These are phyloP conservation scores for Eumeta japonica DNA, from an alignment of 1,140 invertebrate genomes.

Conservation along the genomic window DNA sequence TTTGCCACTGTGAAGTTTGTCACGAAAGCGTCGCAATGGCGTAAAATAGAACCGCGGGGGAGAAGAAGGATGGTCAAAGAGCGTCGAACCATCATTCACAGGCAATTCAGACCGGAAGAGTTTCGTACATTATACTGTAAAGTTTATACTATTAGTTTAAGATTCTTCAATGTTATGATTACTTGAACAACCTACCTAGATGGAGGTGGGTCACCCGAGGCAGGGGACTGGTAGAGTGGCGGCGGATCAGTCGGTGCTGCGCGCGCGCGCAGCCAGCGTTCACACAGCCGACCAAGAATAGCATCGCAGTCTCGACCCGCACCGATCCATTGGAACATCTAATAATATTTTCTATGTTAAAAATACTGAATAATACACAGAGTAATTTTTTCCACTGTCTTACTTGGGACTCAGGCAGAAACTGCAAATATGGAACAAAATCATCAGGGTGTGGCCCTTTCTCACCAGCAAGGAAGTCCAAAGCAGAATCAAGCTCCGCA, in stretches of 20 bases:
- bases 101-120: no score
- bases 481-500: slow-evolving; percentile 72
- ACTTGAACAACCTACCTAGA: slow-evolving; percentile 20
- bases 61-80: no score
- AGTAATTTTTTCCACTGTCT: background rate
- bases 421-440: slow-evolving; percentile 91
- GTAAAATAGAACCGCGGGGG: no score
- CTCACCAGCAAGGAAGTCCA: slow-evolving; percentile 87
- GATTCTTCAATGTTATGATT: no score
- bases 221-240: no score
- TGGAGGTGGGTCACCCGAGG: slow-evolving; percentile 22
- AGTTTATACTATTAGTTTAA: no score
- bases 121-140: no score
- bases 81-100: no score
- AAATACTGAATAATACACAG: background rate
- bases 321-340: slow-evolving; percentile 92
- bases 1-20: no score
- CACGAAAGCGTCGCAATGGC: no score
- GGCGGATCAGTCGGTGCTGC: slow-evolving; percentile 16
- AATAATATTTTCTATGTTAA: slow-evolving; percentile 22
- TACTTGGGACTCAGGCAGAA: slow-evolving; percentile 76
- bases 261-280: slow-evolving; percentile 65
- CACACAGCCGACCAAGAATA: slow-evolving; percentile 71
- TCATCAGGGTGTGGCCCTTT: slow-evolving; percentile 79
- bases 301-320: slow-evolving; percentile 89